A percentile compares a stretch with the other conserved stretches of the same genome.
These are phyloP conservation scores for Notothenia rossii DNA, from an alignment of 2,113 vertebrate genomes.

Conservation along the genomic window DNA sequence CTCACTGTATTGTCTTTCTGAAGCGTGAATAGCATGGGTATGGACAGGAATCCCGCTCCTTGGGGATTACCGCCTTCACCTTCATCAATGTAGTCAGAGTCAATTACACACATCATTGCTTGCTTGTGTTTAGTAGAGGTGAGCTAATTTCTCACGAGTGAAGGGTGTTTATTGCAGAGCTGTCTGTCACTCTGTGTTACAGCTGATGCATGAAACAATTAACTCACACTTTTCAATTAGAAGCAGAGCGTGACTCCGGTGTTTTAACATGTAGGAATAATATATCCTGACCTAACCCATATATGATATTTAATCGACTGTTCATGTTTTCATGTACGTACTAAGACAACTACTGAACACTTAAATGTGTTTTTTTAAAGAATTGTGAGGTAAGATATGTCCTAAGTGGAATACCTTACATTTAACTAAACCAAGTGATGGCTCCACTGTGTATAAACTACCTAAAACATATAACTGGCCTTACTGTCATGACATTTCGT, in stretches of 20 bases:
- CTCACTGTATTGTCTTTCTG: conserved; percentile 42
- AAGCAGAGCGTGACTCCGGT: background rate
- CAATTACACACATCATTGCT: conserved; percentile 78
- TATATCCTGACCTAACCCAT: background rate
- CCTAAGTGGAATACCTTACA: background rate
- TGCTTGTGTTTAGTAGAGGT: conserved; percentile 67
- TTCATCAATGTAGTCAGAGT: conserved; percentile 69
- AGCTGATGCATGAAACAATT: conserved; percentile 52
- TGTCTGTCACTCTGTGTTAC: conserved; percentile 59
- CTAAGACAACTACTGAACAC: background rate
- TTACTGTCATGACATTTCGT: background rate
- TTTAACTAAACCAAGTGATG: background rate
- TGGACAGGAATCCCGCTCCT: conserved; percentile 49
- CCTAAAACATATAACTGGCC: background rate
- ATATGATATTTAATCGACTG: background rate
- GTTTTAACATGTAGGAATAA: background rate
- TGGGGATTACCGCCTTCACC: conserved; percentile 54
- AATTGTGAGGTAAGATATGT: background rate
- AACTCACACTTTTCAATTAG: conserved; percentile 23
- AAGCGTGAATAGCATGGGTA: conserved; percentile 41
- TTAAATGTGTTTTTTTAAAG: background rate
- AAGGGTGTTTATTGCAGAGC: conserved; percentile 54
- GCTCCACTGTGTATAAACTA: background rate
- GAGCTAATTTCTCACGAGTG: conserved; percentile 63
- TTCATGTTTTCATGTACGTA: background rate